phyloP scores from a whole-genome alignment of 1,140 invertebrate species.

The Drosophila pectinifera region DNA sequence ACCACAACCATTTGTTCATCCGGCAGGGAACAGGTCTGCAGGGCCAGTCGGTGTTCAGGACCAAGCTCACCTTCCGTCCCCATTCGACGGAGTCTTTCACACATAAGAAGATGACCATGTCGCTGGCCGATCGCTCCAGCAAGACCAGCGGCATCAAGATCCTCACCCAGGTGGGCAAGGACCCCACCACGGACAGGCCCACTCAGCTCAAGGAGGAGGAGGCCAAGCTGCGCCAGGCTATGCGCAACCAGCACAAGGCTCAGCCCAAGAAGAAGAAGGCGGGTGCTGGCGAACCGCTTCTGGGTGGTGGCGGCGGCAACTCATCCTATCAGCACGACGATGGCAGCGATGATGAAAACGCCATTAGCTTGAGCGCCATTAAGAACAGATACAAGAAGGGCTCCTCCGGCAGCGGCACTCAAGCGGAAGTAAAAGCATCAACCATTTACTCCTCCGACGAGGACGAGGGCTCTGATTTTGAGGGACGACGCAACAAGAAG shows the following conservation, averaged over 20 bases:
- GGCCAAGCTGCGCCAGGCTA: constrained; percentile 94
- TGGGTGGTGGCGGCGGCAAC: constrained; percentile 75
- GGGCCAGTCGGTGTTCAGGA: constrained; percentile 98
- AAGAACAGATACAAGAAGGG: constrained; percentile 96
- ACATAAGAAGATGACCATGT: constrained; percentile 99
- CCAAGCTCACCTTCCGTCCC: constrained; percentile 98
- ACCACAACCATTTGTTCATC: constrained; percentile 98
- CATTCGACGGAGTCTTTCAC: constrained; percentile 99
- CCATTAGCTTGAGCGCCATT: constrained; percentile 96
- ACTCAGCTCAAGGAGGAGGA: constrained; percentile 98
- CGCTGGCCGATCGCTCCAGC: constrained; percentile 97
- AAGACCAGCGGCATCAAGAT: constrained; percentile 99
- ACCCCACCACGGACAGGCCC: constrained; percentile 96
- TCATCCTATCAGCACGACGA: constrained; percentile 88
- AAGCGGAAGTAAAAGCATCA: constrained; percentile 86
- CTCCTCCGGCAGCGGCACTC: constrained; percentile 41
- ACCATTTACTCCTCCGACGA: constrained; percentile 97
- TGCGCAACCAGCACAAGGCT: constrained; percentile 88
- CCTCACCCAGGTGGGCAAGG: constrained; percentile 95
- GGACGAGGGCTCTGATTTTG: constrained; percentile 95
- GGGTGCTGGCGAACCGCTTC: constrained; percentile 86
- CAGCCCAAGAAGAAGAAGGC: constrained; percentile 88
- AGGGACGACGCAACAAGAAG: constrained; percentile 90
- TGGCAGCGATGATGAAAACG: constrained; percentile 95
- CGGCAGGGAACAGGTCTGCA: constrained; percentile 98